Evolutionary conservation across 2,113 vertebrate genomes (phyloP).

Genomic region (Mormyrus iriodes): DNA sequence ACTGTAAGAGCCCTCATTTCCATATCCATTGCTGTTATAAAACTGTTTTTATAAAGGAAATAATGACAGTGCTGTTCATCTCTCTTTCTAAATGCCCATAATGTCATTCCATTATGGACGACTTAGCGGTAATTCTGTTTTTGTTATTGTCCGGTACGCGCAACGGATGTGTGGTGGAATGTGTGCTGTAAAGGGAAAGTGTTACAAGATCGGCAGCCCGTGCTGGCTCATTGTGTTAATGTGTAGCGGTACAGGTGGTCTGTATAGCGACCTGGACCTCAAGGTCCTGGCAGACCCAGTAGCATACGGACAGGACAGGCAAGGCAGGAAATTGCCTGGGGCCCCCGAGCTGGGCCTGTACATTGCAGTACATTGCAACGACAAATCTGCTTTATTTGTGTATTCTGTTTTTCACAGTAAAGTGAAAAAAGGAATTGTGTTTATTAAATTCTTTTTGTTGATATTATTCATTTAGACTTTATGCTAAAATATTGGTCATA

Average conservation of each 20-base stretch:
- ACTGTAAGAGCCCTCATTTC: background rate
- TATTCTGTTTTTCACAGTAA: background rate
- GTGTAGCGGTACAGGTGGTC: background rate
- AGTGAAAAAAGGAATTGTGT: no score
- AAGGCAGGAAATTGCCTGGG: background rate
- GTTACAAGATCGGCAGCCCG: background rate
- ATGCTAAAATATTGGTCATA: no score
- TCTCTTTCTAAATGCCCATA: background rate
- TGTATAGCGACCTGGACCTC: background rate
- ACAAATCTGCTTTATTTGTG: background rate
- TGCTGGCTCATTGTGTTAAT: background rate
- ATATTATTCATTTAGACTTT: no score
- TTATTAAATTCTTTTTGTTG: no score
- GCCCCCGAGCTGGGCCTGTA: background rate
- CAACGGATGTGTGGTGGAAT: background rate
- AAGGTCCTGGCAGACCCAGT: background rate
- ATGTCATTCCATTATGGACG: background rate
- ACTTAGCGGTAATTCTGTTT: background rate
- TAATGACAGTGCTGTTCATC: background rate
- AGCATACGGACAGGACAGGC: background rate
- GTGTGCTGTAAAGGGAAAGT: background rate
- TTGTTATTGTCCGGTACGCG: background rate
- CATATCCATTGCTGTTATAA: slow-evolving; percentile 22
- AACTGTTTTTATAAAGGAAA: slow-evolving; percentile 1
- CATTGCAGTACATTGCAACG: background rate